Evolutionary conservation across 2,113 vertebrate species (phyloP).

Genomic region (Gallinago jamesoni): DNA sequence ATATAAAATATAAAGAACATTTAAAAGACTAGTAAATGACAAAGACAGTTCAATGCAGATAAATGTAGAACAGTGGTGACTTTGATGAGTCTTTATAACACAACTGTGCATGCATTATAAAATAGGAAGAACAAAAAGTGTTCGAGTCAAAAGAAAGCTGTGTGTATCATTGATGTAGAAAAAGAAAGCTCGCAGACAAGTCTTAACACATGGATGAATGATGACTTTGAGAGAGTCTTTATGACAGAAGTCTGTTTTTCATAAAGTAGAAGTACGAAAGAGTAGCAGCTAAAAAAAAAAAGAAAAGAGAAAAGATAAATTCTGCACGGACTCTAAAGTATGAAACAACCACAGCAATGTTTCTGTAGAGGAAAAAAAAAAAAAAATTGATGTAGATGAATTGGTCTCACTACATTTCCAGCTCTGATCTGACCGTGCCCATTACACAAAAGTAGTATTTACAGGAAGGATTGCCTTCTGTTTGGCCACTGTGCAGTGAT

Average conservation of each 20-base stretch:
- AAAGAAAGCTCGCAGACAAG: neutral
- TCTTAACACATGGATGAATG: conserved; percentile 31
- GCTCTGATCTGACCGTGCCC: neutral
- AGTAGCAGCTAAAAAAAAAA: neutral
- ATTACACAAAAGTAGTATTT: conserved; percentile 32
- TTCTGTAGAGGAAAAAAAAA: neutral
- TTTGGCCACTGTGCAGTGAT: conserved; percentile 6
- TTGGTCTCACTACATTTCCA: conserved; percentile 3
- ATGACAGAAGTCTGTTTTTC: conserved; percentile 35
- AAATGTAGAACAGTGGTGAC: conserved; percentile 54
- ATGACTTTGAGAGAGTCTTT: conserved; percentile 50
- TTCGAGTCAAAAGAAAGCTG: conserved; percentile 35
- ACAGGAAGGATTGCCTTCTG: conserved; percentile 21
- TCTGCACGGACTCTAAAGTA: neutral
- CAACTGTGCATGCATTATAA: conserved; percentile 51
- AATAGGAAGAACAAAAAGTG: conserved; percentile 47
- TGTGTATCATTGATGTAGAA: conserved; percentile 35
- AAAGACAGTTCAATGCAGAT: conserved; percentile 57
- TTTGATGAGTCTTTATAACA: conserved; percentile 68
- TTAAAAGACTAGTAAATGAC: conserved; percentile 67
- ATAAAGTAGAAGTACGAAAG: conserved; percentile 13
- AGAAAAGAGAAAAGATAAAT: neutral
- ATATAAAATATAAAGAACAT: conserved; percentile 41
- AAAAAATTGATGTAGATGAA: neutral
- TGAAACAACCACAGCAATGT: neutral